Percentiles rank a stretch among this genome's conserved stretches.
phyloP scores from a whole-genome alignment of 2,797 vertebrate genomes.

The Apogon talboti region DNA sequence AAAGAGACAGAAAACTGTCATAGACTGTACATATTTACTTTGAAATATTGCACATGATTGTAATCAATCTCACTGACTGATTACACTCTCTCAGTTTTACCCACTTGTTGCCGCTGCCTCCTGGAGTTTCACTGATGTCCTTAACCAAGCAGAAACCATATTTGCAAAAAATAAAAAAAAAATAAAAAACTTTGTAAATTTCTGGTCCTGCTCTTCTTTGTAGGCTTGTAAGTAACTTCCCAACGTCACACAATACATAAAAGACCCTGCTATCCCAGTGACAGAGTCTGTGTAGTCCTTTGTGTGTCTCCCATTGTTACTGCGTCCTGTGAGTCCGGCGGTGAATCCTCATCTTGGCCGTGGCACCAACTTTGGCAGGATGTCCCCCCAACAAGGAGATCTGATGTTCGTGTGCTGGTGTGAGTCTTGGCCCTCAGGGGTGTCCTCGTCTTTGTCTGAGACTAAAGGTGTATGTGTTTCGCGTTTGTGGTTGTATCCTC shows the following conservation, averaged over 20 bases:
- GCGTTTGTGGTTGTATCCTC: conserved; percentile 64
- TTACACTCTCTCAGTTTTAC: conserved; percentile 39
- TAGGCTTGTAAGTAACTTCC: conserved; percentile 54
- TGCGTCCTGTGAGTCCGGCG: conserved; percentile 64
- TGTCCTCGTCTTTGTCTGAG: conserved; percentile 73
- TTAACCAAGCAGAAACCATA: conserved; percentile 31
- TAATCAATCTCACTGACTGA: conserved; percentile 22
- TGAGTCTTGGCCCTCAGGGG: conserved; percentile 64
- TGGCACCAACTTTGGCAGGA: conserved; percentile 79
- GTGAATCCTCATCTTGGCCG: conserved; percentile 76
- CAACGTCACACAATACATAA: conserved; percentile 60
- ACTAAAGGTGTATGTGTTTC: conserved; percentile 46
- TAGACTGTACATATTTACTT: conserved; percentile 16
- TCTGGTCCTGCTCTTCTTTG: conserved; percentile 33
- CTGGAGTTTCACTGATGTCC: conserved; percentile 27
- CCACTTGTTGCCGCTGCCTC: conserved; percentile 39
- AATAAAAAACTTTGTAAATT: background rate
- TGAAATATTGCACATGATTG: conserved; percentile 26
- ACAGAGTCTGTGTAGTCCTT: conserved; percentile 73
- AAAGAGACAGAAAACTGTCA: conserved; percentile 25
- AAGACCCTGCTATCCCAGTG: conserved; percentile 60
- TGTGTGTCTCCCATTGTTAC: conserved; percentile 73
- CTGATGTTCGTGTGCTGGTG: conserved; percentile 36
- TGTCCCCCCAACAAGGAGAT: conserved; percentile 70
- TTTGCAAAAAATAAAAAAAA: conserved; percentile 23